phyloP scores from a whole-genome alignment of 2,888 invertebrate species.

The Gandaritis pyraliata region DNA sequence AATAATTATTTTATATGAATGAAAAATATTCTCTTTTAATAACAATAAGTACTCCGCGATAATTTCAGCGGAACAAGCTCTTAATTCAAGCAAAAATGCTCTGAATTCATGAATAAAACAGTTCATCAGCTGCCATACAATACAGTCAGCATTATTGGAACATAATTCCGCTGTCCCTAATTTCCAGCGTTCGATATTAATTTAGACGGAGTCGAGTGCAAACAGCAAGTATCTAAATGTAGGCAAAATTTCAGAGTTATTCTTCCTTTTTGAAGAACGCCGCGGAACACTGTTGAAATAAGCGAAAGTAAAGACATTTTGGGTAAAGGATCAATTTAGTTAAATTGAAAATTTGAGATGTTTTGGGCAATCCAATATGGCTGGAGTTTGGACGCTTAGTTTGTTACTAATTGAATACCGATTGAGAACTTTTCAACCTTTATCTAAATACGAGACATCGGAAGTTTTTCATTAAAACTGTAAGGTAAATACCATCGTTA shows the following conservation, averaged over 20 bases:
- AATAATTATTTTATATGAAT: no score
- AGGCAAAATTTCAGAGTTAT: conserved; percentile 52
- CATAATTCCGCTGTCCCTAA: conserved; percentile 56
- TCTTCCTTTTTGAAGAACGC: conserved; percentile 51
- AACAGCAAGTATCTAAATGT: conserved; percentile 57
- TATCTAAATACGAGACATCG: not conserved
- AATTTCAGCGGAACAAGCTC: conserved; percentile 18
- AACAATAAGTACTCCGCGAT: conserved; percentile 9
- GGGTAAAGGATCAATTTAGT: conserved; percentile 58
- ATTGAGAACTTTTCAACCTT: not conserved
- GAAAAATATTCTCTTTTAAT: not conserved
- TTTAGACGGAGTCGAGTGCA: conserved; percentile 56
- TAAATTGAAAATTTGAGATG: conserved; percentile 52
- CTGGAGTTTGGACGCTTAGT: conserved; percentile 36
- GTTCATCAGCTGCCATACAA: conserved; percentile 37
- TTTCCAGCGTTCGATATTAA: conserved; percentile 62
- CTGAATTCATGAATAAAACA: conserved; percentile 36
- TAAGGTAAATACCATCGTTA: no score
- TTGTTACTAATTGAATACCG: conserved; percentile 13
- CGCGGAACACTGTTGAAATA: conserved; percentile 62
- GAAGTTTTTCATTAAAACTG: no score
- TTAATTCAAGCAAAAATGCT: conserved; percentile 19
- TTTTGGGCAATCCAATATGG: conserved; percentile 49
- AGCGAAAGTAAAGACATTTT: conserved; percentile 62
- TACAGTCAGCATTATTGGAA: conserved; percentile 48